Percentiles rank a stretch among this genome's conserved stretches.
Evolutionary conservation across 2,888 invertebrate genomes (phyloP).

Genomic region (Pollenia griseotomentosa): DNA sequence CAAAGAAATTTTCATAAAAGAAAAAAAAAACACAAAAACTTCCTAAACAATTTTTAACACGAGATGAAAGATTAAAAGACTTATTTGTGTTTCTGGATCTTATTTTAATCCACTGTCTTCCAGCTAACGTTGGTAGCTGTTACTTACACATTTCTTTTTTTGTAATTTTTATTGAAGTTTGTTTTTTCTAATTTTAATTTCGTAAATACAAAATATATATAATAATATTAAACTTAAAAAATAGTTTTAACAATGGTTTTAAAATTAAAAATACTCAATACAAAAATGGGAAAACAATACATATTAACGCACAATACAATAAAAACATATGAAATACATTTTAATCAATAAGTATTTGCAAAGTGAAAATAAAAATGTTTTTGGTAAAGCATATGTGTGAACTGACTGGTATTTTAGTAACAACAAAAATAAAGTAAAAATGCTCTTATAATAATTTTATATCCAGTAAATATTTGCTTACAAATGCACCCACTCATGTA

Average conservation of each 20-base stretch:
- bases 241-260: constrained; percentile 17
- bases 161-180: background rate
- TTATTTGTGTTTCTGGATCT: constrained; percentile 2
- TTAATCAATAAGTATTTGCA: constrained; percentile 1
- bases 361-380: background rate
- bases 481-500: constrained; percentile 33
- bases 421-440: background rate
- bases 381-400: background rate
- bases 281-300: background rate
- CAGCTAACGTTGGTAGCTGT: constrained; percentile 48
- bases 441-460: background rate
- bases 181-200: background rate
- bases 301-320: constrained; percentile 26
- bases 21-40: constrained; percentile 8
- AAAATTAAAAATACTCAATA: constrained; percentile 32
- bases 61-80: constrained; percentile 36
- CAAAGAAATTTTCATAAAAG: background rate
- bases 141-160: constrained; percentile 17
- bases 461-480: background rate
- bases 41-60: constrained; percentile 16
- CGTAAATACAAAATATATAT: background rate
- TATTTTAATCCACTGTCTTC: constrained; percentile 65
- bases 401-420: constrained; percentile 4
- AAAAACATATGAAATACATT: background rate
- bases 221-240: background rate